Evolutionary conservation across 2,113 vertebrate genomes (phyloP), one percentile per base, ranked within the genome.

Genomic region (Chunga burmeisteri): DNA sequence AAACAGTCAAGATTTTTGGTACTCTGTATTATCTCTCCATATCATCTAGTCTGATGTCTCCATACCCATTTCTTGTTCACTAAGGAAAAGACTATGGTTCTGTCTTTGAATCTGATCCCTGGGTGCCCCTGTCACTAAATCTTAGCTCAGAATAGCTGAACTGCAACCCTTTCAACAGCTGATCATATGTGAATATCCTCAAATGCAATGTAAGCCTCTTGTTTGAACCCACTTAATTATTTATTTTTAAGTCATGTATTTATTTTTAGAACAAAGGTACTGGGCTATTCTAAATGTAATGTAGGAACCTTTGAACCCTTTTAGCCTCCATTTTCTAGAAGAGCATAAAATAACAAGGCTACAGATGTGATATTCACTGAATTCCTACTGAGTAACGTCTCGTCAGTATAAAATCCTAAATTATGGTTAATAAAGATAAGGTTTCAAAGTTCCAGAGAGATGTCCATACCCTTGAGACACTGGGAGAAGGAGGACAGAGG

Each of bases 221-320:
- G 70, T 94, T 68, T 94, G 86, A 92, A 81, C 52, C 34, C 52
- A 74, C 38, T 88, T 90, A 73, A 93, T 94, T 94, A 91, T 95
- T 94, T 96, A 92, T 94, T 97, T 93, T 94, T 40, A 92, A 83
- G 63, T 50, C 0, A 0, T 15, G 32, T 77, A 73, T 96, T 95
- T 96, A 90, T 91, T 94, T 96, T 86, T 91, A 93, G 92, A 92
- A 93, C 73, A 94, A 92, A 94, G 86, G 49, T 89, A 26, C 56
- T 79, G 56, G 61, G 40, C 83, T 84, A 74, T 84, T 86, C 82
- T 84, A 88, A 95, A 94, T 26, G 70, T 74, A 93, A 86, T 27
- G 52, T 56, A 91, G 88, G 81, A 90, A 52, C 47, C 75, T 86
- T 86, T 90, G 67, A 94, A 86, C n/a, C 50, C 59, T 81, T 81